These are phyloP conservation scores for Brachypteracias leptosomus DNA, from an alignment of 2,113 vertebrate genomes.

Conservation along the genomic window DNA sequence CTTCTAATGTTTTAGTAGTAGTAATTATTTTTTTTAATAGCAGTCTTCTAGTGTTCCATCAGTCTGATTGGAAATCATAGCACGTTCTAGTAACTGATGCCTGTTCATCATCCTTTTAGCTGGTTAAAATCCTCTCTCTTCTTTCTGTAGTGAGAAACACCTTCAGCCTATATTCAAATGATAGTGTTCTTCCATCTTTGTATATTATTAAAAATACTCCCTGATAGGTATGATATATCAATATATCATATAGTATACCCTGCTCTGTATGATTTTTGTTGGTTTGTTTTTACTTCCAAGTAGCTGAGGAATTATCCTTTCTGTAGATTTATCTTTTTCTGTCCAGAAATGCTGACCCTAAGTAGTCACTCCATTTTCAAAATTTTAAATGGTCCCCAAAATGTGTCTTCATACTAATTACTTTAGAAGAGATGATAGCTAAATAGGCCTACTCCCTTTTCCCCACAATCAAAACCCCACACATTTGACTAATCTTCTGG, in stretches of 20 bases:
- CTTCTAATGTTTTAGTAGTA: constrained; percentile 22
- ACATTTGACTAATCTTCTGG: not conserved
- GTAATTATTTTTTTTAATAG: not conserved
- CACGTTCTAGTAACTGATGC: not conserved
- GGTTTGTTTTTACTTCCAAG: not conserved
- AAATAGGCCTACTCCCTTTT: not conserved
- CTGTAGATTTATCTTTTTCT: not conserved
- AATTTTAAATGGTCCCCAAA: not conserved
- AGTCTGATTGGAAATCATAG: not conserved
- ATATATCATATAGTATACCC: not conserved
- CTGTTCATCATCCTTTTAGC: not conserved
- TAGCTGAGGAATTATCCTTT: not conserved
- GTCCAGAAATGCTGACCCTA: not conserved
- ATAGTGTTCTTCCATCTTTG: not conserved
- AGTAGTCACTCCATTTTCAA: not conserved
- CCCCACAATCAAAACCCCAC: not conserved
- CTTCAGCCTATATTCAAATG: not conserved
- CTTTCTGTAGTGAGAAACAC: not conserved
- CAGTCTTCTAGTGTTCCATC: not conserved
- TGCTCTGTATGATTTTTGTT: not conserved
- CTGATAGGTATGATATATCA: not conserved
- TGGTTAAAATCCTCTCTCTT: not conserved
- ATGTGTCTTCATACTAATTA: not conserved
- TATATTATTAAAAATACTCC: not conserved
- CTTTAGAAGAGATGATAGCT: not conserved